phyloP scores from a whole-genome alignment of 2,888 invertebrate species.

The Cybosia mesomella region DNA sequence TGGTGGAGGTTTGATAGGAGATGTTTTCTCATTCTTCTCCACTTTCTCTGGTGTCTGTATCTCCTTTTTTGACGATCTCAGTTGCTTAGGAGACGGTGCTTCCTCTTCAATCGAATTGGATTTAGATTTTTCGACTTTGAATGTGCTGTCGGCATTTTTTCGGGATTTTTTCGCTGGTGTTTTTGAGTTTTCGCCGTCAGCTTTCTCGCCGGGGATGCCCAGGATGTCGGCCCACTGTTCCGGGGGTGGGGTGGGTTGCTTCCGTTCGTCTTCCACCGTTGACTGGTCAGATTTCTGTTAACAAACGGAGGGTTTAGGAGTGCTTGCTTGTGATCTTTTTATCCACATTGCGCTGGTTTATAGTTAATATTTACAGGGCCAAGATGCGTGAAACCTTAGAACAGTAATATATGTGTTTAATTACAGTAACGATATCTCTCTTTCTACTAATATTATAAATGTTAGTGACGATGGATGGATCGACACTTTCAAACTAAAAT shows the following conservation, averaged over 20 bases:
- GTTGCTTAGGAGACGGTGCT: conserved; percentile 68
- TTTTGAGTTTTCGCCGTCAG: conserved; percentile 34
- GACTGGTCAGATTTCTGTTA: conserved; percentile 44
- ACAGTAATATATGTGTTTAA: background rate
- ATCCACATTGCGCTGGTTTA: conserved; percentile 37
- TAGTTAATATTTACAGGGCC: conserved; percentile 9
- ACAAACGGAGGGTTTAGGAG: conserved; percentile 47
- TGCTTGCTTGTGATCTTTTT: conserved; percentile 19
- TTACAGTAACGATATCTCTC: background rate
- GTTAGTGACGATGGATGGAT: background rate
- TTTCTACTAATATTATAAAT: background rate
- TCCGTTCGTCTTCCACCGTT: conserved; percentile 69
- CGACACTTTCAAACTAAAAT: too few species aligned
- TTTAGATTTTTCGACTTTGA: conserved; percentile 48
- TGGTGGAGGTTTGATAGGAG: conserved; percentile 69
- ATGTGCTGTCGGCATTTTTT: conserved; percentile 37
- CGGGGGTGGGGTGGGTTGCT: conserved; percentile 80
- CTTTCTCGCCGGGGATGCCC: conserved; percentile 72
- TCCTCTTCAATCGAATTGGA: conserved; percentile 61
- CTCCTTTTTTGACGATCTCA: conserved; percentile 75
- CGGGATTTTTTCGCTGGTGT: conserved; percentile 28
- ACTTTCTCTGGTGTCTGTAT: conserved; percentile 57
- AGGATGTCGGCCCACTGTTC: conserved; percentile 84
- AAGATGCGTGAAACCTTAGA: background rate
- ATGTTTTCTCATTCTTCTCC: conserved; percentile 46